Percentiles rank a stretch among this genome's conserved stretches.
Evolutionary conservation across 2,113 vertebrate species (phyloP).

Genomic region (Meleagris gallopavo): DNA sequence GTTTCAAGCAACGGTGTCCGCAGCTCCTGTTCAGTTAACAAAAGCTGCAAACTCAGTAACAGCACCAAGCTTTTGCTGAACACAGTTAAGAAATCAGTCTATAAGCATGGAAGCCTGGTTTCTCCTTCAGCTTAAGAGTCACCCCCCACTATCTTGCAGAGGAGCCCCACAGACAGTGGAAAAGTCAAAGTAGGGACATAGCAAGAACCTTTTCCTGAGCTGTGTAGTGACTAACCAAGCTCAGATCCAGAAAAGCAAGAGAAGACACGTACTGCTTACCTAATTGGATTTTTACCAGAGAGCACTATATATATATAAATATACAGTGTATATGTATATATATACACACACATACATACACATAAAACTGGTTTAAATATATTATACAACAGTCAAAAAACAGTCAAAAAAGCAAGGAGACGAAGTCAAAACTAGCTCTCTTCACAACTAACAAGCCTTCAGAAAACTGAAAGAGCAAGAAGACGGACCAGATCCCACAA

Average conservation of each 20-base stretch:
- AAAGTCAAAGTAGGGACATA: not conserved
- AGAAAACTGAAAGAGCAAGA: not conserved
- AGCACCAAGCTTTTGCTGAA: not conserved
- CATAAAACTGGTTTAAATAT: too few relatives aligned
- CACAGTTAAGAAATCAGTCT: not conserved
- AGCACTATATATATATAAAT: not conserved
- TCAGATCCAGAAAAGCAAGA: not conserved
- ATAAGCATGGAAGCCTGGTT: not conserved
- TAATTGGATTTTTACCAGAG: not conserved
- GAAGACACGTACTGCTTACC: not conserved
- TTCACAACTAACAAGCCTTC: not conserved
- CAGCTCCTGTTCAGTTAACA: not conserved
- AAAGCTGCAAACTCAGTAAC: rapidly evolving
- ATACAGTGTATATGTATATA: too few relatives aligned
- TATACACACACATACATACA: too few relatives aligned
- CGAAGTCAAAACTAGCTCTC: not conserved
- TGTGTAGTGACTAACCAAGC: not conserved
- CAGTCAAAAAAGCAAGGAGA: not conserved
- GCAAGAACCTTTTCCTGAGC: not conserved
- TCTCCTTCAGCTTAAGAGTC: not conserved
- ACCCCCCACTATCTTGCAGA: not conserved
- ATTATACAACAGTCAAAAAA: not conserved
- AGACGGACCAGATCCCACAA: not conserved
- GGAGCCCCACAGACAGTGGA: not conserved
- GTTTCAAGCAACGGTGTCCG: not conserved